Evolutionary conservation across 2,888 invertebrate species (phyloP).

Genomic region (Latrodectus hesperus): DNA sequence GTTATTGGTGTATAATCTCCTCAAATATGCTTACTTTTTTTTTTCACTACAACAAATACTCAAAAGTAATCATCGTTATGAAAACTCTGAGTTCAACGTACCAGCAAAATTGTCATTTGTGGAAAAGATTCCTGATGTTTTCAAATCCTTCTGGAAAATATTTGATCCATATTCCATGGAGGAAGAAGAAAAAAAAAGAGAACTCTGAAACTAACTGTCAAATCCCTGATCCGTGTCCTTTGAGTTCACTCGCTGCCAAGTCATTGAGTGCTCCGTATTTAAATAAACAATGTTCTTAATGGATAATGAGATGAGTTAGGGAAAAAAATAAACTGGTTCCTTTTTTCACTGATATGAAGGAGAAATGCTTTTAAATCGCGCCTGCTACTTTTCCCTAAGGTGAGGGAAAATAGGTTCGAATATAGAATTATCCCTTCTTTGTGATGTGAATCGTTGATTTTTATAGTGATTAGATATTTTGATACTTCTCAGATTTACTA

Average conservation of each 20-base stretch:
- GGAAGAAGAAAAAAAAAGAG: conserved; percentile 29
- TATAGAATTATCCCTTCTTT: too few relatives aligned
- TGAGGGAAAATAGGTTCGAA: too few relatives aligned
- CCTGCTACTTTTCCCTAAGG: too few relatives aligned
- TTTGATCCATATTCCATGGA: conserved; percentile 55
- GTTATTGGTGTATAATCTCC: neutral
- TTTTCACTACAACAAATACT: neutral
- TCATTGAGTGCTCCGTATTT: conserved; percentile 47
- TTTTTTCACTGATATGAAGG: neutral
- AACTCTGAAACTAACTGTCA: conserved; percentile 62
- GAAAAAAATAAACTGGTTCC: neutral
- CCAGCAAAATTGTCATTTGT: neutral
- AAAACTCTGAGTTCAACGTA: neutral
- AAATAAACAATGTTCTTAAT: conserved; percentile 52
- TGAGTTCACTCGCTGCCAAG: conserved; percentile 23
- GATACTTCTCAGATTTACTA: too few relatives aligned
- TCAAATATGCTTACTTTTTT: neutral
- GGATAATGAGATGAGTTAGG: conserved; percentile 11
- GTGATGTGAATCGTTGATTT: too few relatives aligned
- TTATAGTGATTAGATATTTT: too few relatives aligned
- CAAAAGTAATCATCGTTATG: too few relatives aligned
- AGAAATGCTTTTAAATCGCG: too few relatives aligned
- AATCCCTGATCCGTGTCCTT: conserved; percentile 57
- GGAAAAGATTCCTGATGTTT: neutral
- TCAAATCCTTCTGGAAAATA: conserved; percentile 30